Percentiles rank a stretch among this genome's conserved stretches.
These are phyloP conservation scores for Leuctra nigra DNA, from an alignment of 2,888 invertebrate species.

Conservation along the genomic window DNA sequence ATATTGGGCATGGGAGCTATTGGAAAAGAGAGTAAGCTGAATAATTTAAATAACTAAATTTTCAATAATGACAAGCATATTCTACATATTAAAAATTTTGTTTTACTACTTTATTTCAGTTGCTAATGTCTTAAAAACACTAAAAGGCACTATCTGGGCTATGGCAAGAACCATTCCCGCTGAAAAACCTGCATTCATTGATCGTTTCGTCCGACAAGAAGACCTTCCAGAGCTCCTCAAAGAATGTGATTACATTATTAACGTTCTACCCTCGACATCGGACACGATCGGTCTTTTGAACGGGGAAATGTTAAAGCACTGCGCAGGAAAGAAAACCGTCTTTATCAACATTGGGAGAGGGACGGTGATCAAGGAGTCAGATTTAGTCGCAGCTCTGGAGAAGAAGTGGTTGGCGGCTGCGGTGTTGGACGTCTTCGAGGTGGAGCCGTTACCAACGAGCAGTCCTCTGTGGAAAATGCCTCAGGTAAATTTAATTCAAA, in stretches of 20 bases:
- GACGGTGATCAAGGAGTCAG: slow-evolving; percentile 45
- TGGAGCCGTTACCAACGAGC: slow-evolving; percentile 45
- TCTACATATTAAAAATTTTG: neutral
- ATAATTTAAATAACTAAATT: neutral
- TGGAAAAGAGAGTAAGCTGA: slow-evolving; percentile 42
- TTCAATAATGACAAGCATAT: neutral
- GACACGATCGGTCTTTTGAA: slow-evolving; percentile 45
- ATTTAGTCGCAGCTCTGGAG: slow-evolving; percentile 45
- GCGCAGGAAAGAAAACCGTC: slow-evolving; percentile 41
- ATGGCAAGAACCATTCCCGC: slow-evolving; percentile 22
- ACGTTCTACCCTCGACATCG: slow-evolving; percentile 46
- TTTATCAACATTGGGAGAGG: slow-evolving; percentile 56
- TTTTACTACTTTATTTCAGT: slow-evolving; percentile 37
- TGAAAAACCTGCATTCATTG: slow-evolving; percentile 20
- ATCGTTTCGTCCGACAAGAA: slow-evolving; percentile 21
- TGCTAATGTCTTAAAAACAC: slow-evolving; percentile 40
- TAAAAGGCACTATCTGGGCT: slow-evolving; percentile 44
- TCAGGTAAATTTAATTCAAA: too few relatives aligned
- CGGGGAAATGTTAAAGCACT: slow-evolving; percentile 42
- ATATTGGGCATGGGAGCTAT: slow-evolving; percentile 49
- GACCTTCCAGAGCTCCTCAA: slow-evolving; percentile 39
- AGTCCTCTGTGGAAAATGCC: slow-evolving; percentile 47
- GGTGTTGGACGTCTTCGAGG: slow-evolving; percentile 49
- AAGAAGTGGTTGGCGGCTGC: slow-evolving; percentile 48
- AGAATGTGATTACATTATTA: slow-evolving; percentile 49